These are phyloP conservation scores for Trematocara variabile DNA, from an alignment of 2,113 vertebrate genomes.

Conservation along the genomic window DNA sequence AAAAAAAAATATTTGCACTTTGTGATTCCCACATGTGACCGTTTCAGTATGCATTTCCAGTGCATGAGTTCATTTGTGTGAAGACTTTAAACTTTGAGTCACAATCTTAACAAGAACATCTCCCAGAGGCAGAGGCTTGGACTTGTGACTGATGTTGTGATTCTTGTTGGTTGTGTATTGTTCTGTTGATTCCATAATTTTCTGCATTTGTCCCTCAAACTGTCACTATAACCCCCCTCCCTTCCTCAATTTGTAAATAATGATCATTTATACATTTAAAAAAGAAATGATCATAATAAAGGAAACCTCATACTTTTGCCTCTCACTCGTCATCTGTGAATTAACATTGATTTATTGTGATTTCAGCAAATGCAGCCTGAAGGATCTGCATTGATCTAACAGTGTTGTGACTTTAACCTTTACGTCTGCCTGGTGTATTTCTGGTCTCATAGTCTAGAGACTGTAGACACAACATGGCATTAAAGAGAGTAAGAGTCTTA, in stretches of 20 bases:
- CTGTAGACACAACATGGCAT: conserved; percentile 36
- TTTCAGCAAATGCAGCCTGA: background rate
- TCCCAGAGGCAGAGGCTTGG: background rate
- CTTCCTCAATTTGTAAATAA: conserved; percentile 57
- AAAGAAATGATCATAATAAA: conserved; percentile 59
- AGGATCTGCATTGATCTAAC: background rate
- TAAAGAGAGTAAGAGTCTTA: conserved; percentile 71
- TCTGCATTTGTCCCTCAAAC: conserved; percentile 12
- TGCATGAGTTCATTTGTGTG: conserved; percentile 47
- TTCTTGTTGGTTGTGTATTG: conserved; percentile 32
- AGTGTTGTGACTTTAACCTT: conserved; percentile 4
- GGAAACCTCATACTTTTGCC: conserved; percentile 31
- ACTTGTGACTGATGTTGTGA: conserved; percentile 43
- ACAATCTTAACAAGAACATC: background rate
- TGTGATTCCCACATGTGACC: conserved; percentile 37
- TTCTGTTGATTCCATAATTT: conserved; percentile 29
- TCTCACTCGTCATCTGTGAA: background rate
- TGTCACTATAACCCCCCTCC: conserved; percentile 18
- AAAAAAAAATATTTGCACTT: conserved; percentile 28
- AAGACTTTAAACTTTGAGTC: conserved; percentile 29
- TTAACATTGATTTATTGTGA: background rate
- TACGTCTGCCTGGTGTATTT: conserved; percentile 40
- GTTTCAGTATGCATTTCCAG: conserved; percentile 28
- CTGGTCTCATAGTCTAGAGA: conserved; percentile 35
- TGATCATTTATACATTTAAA: conserved; percentile 63